These are phyloP conservation scores for Lacerta viridis DNA, from an alignment of 2,797 vertebrate species.

Conservation along the genomic window DNA sequence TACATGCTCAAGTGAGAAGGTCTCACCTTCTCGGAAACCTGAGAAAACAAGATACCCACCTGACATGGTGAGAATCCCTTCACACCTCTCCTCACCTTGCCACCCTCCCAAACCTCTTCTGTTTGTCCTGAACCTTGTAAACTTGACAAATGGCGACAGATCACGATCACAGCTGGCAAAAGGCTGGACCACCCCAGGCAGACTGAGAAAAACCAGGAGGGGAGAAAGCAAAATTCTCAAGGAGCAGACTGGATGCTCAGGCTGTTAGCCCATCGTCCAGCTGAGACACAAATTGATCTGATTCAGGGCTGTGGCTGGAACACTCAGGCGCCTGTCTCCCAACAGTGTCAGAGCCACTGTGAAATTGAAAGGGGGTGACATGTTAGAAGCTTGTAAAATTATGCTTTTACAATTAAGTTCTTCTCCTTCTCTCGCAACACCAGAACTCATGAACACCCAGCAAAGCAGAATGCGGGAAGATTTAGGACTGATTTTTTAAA, in stretches of 20 bases:
- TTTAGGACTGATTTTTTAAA: too few species aligned
- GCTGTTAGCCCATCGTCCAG: too few species aligned
- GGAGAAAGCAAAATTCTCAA: neutral
- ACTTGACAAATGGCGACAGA: constrained; percentile 54
- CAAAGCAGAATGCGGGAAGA: too few species aligned
- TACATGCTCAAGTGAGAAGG: constrained; percentile 57
- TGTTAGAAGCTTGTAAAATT: too few species aligned
- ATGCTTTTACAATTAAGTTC: too few species aligned
- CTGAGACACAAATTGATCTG: neutral
- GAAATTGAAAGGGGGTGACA: too few species aligned
- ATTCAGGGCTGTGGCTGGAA: neutral
- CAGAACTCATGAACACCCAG: too few species aligned
- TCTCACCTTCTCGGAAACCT: constrained; percentile 39
- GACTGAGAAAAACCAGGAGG: neutral
- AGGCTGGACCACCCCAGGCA: constrained; percentile 57
- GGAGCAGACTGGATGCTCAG: neutral
- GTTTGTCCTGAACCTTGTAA: constrained; percentile 52
- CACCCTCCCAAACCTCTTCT: constrained; percentile 40
- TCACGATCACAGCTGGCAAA: constrained; percentile 71
- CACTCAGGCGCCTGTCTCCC: neutral
- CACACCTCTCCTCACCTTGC: neutral
- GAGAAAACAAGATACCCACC: constrained; percentile 63
- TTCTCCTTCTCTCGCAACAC: too few species aligned
- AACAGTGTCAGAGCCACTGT: too few species aligned
- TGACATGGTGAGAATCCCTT: constrained; percentile 57